phyloP scores from a whole-genome alignment of 2,797 vertebrate genomes.

The Myiothlypis coronata region DNA sequence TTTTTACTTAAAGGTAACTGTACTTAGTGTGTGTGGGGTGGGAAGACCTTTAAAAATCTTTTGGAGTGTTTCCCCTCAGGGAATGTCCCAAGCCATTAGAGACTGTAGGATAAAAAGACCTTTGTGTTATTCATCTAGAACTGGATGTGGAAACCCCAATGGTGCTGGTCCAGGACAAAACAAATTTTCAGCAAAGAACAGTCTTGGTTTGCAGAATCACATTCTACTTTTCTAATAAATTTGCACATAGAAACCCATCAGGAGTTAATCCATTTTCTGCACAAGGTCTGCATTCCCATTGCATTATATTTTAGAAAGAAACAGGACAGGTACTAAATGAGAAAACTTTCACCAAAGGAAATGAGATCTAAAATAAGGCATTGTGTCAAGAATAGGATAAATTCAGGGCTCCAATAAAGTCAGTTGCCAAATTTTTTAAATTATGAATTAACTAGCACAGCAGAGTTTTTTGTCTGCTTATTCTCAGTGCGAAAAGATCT shows the following conservation, averaged over 20 bases:
- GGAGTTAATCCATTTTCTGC: background rate
- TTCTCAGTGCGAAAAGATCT: background rate
- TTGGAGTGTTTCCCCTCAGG: rapidly evolving
- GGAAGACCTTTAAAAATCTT: background rate
- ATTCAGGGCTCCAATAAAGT: background rate
- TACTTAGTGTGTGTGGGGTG: rapidly evolving
- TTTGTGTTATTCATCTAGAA: background rate
- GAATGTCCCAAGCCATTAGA: background rate
- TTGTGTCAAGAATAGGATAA: background rate
- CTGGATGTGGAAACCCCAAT: background rate
- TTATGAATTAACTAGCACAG: background rate
- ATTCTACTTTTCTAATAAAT: background rate
- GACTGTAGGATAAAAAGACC: background rate
- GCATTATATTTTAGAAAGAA: background rate
- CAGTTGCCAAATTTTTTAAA: background rate
- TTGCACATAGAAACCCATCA: background rate
- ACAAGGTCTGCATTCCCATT: background rate
- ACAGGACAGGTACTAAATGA: background rate
- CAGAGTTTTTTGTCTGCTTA: background rate
- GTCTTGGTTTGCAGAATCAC: background rate
- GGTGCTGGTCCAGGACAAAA: background rate
- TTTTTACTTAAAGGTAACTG: background rate
- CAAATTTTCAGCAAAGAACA: background rate
- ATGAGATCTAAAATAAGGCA: background rate
- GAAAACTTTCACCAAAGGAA: background rate